phyloP scores from a whole-genome alignment of 2,888 invertebrate genomes.

The Pardosa pseudoannulata region DNA sequence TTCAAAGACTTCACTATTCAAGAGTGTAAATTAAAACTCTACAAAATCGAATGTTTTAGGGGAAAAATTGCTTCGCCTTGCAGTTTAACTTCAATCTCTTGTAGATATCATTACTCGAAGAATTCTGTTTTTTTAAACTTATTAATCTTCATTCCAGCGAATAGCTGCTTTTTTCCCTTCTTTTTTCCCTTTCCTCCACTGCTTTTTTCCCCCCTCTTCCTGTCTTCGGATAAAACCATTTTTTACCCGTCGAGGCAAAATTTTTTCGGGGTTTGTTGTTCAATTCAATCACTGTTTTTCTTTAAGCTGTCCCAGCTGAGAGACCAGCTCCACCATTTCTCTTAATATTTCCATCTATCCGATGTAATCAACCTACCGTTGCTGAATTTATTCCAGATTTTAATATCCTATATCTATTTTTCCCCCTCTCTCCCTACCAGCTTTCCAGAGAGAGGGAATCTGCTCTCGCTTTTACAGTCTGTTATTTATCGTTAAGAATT shows the following conservation, averaged over 20 bases:
- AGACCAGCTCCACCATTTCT: background rate
- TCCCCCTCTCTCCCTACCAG: background rate
- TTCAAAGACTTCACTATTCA: too few species aligned
- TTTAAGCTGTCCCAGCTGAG: conserved; percentile 1
- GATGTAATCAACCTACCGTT: conserved; percentile 8
- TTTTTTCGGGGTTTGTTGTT: too few species aligned
- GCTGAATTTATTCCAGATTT: conserved; percentile 3
- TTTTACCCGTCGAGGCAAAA: too few species aligned
- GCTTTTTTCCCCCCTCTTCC: background rate
- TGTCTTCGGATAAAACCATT: too few species aligned
- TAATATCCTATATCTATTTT: background rate
- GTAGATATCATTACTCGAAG: too few species aligned
- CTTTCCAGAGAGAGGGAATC: conserved; percentile 1
- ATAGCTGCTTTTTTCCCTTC: too few species aligned
- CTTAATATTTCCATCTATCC: background rate
- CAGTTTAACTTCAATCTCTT: too few species aligned
- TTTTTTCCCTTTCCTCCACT: too few species aligned
- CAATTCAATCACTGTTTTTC: background rate
- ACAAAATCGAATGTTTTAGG: too few species aligned
- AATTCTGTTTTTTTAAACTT: conserved; percentile 5
- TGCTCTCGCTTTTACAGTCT: background rate
- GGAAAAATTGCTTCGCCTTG: too few species aligned
- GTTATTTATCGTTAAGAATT: conserved; percentile 8
- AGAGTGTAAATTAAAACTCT: too few species aligned
- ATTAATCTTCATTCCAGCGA: conserved; percentile 6